Base-by-base conservation (phyloP, 2,797 vertebrate species). In the Myiotriccus ornatus region DNA sequence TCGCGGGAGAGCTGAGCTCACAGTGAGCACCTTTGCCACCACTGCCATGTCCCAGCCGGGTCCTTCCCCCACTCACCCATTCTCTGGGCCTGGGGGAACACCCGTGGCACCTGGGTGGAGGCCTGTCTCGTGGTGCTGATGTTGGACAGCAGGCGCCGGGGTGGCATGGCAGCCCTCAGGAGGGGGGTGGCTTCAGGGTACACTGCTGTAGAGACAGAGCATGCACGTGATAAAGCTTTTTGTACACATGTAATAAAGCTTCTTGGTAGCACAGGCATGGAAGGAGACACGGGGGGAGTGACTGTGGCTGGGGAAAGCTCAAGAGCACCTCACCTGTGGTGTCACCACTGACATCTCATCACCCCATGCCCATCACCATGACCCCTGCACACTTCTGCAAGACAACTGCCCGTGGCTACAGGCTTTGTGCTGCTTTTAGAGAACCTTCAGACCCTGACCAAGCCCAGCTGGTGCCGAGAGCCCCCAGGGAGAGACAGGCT, bases 51-150 rank as follows among this genome's bases (percentile, higher is more conserved):
- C 57, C 7, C 1, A 76, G 25, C 19, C 3, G 2, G 34, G 20
- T 71, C 35, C 57, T 76, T 50, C 32, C 44, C 46, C 11, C 49
- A 97, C 98, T 97, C 97, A 99, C 99, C 99, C 93, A 99, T 98
- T 98, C 98, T 98, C 78, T 99, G 99, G 7, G 97, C 94, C 91
- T 98, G 98, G 76, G 97, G 90, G 25, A 96, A 25, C 32, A 98
- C 94, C 2, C 96, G 98, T 16, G 99, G 99, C 47, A 98, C 98
- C 94, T 99, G 99, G 22, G 98, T 99, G 76, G 99, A 99, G 6
- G 98, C 98, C 95, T 99, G 99, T 74, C 98, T 97, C 70, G 98
- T 98, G n/a, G 98, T 98, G 94, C 98, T 98, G 74, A 99, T 98
- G 67, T 98, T 97, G 59, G 98, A 97, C 7, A 97, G 95, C 60